Percentiles rank a stretch among this genome's conserved stretches.
These are phyloP conservation scores for Hyposmocoma kahamanoa DNA, from an alignment of 1,140 invertebrate species.

Conservation along the genomic window DNA sequence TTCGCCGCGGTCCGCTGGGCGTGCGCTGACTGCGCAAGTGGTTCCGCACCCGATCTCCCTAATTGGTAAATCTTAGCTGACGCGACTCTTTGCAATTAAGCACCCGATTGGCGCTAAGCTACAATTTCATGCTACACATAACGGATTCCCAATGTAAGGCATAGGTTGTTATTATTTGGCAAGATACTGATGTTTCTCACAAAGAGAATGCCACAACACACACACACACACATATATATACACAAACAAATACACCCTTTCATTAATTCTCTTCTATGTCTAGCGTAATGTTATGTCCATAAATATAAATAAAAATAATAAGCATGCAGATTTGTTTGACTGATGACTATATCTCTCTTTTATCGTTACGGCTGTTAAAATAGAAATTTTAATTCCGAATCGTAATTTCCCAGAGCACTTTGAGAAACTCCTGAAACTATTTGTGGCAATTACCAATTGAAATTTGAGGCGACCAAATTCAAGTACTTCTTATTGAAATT, in stretches of 20 bases:
- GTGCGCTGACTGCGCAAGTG: slow-evolving; percentile 37
- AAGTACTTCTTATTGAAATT: not conserved
- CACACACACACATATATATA: too few species aligned
- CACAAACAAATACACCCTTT: too few species aligned
- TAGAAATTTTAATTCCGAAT: not conserved
- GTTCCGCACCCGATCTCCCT: slow-evolving; percentile 57
- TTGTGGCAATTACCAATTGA: not conserved
- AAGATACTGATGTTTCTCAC: slow-evolving; percentile 10
- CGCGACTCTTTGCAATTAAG: slow-evolving; percentile 60
- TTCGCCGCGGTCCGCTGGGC: not conserved
- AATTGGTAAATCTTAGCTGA: slow-evolving; percentile 70
- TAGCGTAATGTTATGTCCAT: too few species aligned
- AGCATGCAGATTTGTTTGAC: not conserved
- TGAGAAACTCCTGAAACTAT: not conserved
- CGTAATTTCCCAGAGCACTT: not conserved
- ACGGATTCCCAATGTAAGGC: not conserved
- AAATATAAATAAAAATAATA: not conserved
- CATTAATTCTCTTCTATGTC: too few species aligned
- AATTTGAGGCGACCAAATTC: not conserved
- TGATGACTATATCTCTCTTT: not conserved
- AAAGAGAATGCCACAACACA: slow-evolving; percentile 6
- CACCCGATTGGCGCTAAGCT: slow-evolving; percentile 31
- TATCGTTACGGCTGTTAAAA: not conserved
- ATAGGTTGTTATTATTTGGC: not conserved
- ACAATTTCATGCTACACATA: slow-evolving; percentile 23